phyloP scores from a whole-genome alignment of 2,113 vertebrate genomes.

The Platysteira castanea region DNA sequence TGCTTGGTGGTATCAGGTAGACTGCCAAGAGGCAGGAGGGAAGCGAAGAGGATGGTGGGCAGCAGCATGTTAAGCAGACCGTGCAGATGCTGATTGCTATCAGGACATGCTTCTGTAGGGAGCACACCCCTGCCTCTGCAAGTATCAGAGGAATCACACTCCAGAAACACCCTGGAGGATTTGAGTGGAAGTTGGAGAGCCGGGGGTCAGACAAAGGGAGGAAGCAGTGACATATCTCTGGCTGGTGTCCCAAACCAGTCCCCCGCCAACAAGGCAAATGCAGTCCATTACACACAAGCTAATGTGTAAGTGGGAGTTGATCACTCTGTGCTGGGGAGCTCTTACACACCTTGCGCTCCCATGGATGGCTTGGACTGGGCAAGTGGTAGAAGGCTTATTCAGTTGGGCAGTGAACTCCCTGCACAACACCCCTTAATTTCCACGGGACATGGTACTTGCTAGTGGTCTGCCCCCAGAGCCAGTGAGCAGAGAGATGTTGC shows the following conservation, averaged over 20 bases:
- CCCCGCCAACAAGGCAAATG: not conserved
- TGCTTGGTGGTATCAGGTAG: not conserved
- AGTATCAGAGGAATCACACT: not conserved
- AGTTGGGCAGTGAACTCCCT: not conserved
- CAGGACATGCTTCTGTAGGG: not conserved
- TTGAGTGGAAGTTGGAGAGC: not conserved
- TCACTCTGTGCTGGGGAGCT: not conserved
- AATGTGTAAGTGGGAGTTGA: not conserved
- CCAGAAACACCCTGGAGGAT: not conserved
- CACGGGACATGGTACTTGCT: not conserved
- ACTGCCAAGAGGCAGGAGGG: not conserved
- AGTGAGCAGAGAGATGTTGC: not conserved
- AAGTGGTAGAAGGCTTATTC: not conserved
- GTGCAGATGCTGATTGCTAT: not conserved
- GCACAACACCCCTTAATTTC: not conserved
- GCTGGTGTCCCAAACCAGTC: not conserved
- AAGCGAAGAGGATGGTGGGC: not conserved
- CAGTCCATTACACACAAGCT: not conserved
- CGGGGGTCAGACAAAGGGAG: not conserved
- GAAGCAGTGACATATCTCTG: not conserved
- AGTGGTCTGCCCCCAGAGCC: not conserved
- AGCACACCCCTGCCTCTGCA: not conserved
- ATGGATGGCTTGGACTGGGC: not conserved
- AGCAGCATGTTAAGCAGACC: not conserved
- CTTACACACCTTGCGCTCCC: not conserved